Evolutionary conservation across 2,888 invertebrate genomes (phyloP), one percentile per base, ranked within the genome.

Genomic region (Rhingia campestris): DNA sequence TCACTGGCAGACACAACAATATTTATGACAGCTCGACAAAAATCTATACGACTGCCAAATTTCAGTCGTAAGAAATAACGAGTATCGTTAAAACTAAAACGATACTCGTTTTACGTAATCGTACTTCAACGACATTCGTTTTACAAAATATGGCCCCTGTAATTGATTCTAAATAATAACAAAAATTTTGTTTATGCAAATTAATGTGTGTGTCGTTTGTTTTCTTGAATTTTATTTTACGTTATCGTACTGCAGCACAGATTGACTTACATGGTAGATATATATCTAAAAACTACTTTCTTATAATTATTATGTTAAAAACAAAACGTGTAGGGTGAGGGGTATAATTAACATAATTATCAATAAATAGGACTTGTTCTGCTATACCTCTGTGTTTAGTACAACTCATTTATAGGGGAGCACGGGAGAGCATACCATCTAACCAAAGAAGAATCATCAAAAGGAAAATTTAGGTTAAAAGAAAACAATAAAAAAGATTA

Each of bases 291-390:
- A 82, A 58, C 79, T 77, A 77, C 43, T 14, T 69, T 53, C 82
- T 82, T 82, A 82, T 41, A 82, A 64, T 58, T 81, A 81, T 75
- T 32, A 67, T 45, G 59, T 64, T 76, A 69, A 70, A 72, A 82
- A 76, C 47, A 41, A 67, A 73, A 73, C 43, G 10, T 56, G 53
- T 35, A 14, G 37, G 58, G 37, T 9, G 49, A 66, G 61, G 66
- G 61, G 45, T 69, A 73, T 63, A 82, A 69, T 79, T 77, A 82
- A 82, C 73, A 69, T 82, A 80, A 80, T 80, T 84, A 84, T 74
- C 59, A 84, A 84, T 84, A 80, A 84, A 84, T 84, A 84, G 79
- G 80, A 74, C 22, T 58, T 41, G 22, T 69, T 47, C 30, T 63
- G 49, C 58, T 53, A 35, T 49, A 39, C 58, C 32, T 63, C 67